Percentiles rank a stretch among this genome's conserved stretches.
Conservation (phyloP, 2,888 invertebrate genomes). For the Fragum whitleyi region DNA sequence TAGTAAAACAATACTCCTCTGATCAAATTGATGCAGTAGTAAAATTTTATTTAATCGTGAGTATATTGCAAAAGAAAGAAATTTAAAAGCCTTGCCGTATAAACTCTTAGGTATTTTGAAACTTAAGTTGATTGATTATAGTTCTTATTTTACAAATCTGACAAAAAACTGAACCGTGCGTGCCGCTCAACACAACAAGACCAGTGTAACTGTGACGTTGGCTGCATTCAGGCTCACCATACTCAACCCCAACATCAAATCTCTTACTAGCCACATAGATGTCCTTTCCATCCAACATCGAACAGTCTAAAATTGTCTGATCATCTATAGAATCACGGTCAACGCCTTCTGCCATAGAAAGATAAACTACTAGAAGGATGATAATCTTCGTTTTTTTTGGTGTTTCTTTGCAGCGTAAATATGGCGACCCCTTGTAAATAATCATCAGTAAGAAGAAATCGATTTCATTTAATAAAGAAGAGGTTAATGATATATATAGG, state of each 20-base stretch:
- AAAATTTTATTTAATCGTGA: neutral
- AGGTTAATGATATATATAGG: no score
- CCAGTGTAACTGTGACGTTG: neutral
- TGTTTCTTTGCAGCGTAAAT: no score
- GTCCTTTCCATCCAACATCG: neutral
- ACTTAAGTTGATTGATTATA: neutral
- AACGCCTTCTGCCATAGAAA: neutral
- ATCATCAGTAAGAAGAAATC: no score
- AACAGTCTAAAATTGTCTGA: neutral
- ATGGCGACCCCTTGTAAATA: no score
- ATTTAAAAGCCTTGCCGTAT: neutral
- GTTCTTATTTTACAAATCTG: neutral
- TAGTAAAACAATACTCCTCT: neutral
- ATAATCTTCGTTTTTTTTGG: no score
- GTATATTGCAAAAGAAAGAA: neutral
- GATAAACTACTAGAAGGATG: no score
- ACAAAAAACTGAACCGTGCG: neutral
- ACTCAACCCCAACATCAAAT: neutral
- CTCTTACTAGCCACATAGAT: neutral
- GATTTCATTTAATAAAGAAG: no score
- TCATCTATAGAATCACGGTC: neutral
- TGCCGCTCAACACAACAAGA: neutral
- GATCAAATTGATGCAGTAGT: neutral
- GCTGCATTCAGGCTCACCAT: neutral
- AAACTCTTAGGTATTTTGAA: neutral